A percentile compares a stretch with the other conserved stretches of the same genome.
Evolutionary conservation across 2,888 invertebrate species (phyloP).

Genomic region (Apomyelois bistriatella): DNA sequence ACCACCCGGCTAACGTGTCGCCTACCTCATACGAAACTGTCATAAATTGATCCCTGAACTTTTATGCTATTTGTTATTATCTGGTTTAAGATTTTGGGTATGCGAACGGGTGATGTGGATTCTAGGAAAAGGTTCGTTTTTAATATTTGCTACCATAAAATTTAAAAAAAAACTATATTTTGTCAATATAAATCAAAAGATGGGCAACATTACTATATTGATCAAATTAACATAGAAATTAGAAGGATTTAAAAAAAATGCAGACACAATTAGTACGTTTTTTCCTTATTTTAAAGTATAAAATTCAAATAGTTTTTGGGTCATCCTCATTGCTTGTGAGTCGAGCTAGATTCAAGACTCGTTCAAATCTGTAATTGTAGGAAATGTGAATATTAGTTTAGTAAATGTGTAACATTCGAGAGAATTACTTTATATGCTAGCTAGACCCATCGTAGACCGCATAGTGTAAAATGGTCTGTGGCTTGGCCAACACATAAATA

Average conservation of each 20-base stretch:
- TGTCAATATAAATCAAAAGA: too few relatives aligned
- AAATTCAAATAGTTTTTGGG: too few relatives aligned
- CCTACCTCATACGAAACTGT: background rate
- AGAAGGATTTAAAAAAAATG: too few relatives aligned
- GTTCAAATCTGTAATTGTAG: too few relatives aligned
- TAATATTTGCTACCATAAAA: conserved; percentile 10
- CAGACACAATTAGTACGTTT: too few relatives aligned
- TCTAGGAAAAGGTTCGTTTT: background rate
- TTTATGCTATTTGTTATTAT: conserved; percentile 4
- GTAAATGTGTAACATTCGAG: conserved; percentile 7
- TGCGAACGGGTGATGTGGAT: conserved; percentile 5
- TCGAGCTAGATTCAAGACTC: too few relatives aligned
- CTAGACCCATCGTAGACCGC: conserved; percentile 29
- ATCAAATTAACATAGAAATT: too few relatives aligned
- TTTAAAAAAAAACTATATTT: background rate
- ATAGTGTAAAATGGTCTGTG: conserved; percentile 46
- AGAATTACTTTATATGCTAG: conserved; percentile 37
- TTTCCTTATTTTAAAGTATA: too few relatives aligned
- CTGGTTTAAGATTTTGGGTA: background rate
- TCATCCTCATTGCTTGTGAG: too few relatives aligned
- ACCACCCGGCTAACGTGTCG: background rate
- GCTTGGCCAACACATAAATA: conserved; percentile 44
- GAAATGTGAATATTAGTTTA: too few relatives aligned
- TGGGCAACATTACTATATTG: too few relatives aligned
- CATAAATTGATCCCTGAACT: conserved; percentile 11